Percentiles rank a stretch among this genome's conserved stretches.
Evolutionary conservation across 2,888 invertebrate genomes (phyloP).

Genomic region (Himalopsyche kuldschensis): DNA sequence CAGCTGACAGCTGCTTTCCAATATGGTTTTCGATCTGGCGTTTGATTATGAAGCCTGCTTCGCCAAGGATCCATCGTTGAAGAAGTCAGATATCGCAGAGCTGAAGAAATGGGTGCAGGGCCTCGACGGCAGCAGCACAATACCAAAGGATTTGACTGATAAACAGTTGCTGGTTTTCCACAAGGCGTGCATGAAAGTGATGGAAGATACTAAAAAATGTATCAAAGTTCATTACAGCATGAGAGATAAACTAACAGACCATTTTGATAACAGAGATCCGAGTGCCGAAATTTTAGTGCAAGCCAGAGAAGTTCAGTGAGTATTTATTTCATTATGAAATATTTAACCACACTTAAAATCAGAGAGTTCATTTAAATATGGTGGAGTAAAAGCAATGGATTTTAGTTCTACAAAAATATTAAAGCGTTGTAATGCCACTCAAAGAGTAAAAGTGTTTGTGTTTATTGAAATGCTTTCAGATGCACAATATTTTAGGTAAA

Average conservation of each 20-base stretch:
- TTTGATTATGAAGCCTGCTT: slow-evolving; percentile 53
- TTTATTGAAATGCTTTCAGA: no score
- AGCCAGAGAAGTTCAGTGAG: slow-evolving; percentile 60
- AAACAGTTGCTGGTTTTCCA: slow-evolving; percentile 68
- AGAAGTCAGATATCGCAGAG: slow-evolving; percentile 54
- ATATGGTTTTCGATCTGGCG: slow-evolving; percentile 53
- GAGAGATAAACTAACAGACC: slow-evolving; percentile 63
- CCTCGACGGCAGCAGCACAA: slow-evolving; percentile 47
- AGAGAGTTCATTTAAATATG: no score
- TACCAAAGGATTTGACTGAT: slow-evolving; percentile 58
- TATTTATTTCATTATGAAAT: slow-evolving; percentile 43
- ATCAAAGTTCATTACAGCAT: slow-evolving; percentile 65
- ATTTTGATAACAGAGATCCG: slow-evolving; percentile 63
- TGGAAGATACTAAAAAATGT: slow-evolving; percentile 63
- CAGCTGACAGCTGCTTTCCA: slow-evolving; percentile 16
- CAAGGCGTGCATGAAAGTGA: slow-evolving; percentile 65
- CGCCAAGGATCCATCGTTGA: slow-evolving; percentile 55
- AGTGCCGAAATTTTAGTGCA: slow-evolving; percentile 55
- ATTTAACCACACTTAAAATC: no score
- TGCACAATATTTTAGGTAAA: no score
- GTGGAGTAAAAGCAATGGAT: no score
- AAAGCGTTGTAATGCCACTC: no score
- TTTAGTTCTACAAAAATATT: no score
- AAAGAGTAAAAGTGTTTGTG: no score
- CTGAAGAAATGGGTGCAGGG: slow-evolving; percentile 55